phyloP scores from a whole-genome alignment of 2,113 vertebrate genomes.

The Melierax canorus region DNA sequence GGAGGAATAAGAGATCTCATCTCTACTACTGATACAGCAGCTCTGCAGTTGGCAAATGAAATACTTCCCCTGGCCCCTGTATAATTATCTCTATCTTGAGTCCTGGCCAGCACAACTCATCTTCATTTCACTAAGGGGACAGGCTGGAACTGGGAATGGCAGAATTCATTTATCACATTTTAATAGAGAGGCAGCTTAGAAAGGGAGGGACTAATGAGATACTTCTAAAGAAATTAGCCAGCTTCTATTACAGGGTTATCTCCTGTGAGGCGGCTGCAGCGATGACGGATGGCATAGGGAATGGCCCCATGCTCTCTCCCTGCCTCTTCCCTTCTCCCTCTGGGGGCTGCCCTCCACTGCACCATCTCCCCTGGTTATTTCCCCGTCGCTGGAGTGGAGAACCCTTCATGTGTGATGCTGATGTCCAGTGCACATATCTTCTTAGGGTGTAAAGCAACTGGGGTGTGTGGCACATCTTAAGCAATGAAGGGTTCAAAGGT shows the following conservation, averaged over 20 bases:
- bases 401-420: not conserved
- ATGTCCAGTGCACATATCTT: not conserved
- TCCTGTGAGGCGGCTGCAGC: not conserved
- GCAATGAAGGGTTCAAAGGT: not conserved
- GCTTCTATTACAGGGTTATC: slow-evolving; percentile 74
- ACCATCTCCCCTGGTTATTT: not conserved
- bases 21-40: not conserved
- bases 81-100: slow-evolving; percentile 66
- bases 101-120: slow-evolving; percentile 48
- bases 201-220: slow-evolving; percentile 79
- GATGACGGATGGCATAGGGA: slow-evolving; percentile 8
- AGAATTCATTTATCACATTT: slow-evolving; percentile 83
- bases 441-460: not conserved
- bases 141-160: slow-evolving; percentile 66
- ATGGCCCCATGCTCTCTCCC: not conserved
- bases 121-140: slow-evolving; percentile 70
- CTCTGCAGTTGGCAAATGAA: not conserved
- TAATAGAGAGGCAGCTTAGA: slow-evolving; percentile 78
- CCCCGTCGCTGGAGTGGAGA: not conserved
- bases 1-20: not conserved
- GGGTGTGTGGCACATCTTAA: not conserved
- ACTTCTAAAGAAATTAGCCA: slow-evolving; percentile 82
- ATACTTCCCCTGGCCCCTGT: slow-evolving; percentile 4
- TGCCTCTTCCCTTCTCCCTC: not conserved
- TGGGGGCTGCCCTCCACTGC: not conserved